Evolutionary conservation across 2,888 invertebrate genomes (phyloP).

Genomic region (Drosophila quinaria): DNA sequence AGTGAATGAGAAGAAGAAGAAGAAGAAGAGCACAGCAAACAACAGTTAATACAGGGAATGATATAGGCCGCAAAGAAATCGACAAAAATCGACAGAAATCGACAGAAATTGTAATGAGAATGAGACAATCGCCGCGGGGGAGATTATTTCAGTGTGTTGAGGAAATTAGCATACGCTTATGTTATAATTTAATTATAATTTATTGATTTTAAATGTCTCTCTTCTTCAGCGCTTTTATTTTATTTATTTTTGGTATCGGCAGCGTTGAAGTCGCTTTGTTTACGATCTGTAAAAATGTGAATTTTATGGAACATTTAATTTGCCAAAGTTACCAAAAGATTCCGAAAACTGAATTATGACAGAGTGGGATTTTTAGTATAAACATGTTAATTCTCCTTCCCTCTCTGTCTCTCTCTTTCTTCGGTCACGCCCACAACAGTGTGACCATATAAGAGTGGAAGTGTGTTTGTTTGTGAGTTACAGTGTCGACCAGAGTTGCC

Average conservation of each 20-base stretch:
- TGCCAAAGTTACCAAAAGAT: slow-evolving; percentile 49
- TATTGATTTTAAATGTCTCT: slow-evolving; percentile 76
- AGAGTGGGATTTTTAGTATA: slow-evolving; percentile 38
- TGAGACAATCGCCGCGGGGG: slow-evolving; percentile 70
- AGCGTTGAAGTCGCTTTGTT: slow-evolving; percentile 82
- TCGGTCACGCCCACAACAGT: slow-evolving; percentile 36
- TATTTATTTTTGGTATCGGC: slow-evolving; percentile 40
- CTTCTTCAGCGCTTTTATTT: slow-evolving; percentile 45
- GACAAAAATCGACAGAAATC: slow-evolving; percentile 52
- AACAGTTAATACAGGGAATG: slow-evolving; percentile 32
- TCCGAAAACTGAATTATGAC: slow-evolving; percentile 37
- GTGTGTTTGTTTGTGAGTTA: slow-evolving; percentile 3
- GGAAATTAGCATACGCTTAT: slow-evolving; percentile 82
- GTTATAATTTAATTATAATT: slow-evolving; percentile 84
- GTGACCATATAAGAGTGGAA: slow-evolving; percentile 49
- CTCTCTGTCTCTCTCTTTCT: slow-evolving; percentile 1
- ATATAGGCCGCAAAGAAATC: slow-evolving; percentile 58
- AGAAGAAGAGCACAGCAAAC: slow-evolving; percentile 16
- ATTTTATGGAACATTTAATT: slow-evolving; percentile 70
- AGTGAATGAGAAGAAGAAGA: slow-evolving; percentile 16
- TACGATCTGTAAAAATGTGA: slow-evolving; percentile 80
- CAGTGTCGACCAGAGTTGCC: slow-evolving; percentile 48
- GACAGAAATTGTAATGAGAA: slow-evolving; percentile 59
- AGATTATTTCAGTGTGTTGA: slow-evolving; percentile 27
- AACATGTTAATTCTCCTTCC: slow-evolving; percentile 20